These are phyloP conservation scores for Hylomyscus alleni DNA, from an alignment of 2,797 vertebrate species.

Conservation along the genomic window DNA sequence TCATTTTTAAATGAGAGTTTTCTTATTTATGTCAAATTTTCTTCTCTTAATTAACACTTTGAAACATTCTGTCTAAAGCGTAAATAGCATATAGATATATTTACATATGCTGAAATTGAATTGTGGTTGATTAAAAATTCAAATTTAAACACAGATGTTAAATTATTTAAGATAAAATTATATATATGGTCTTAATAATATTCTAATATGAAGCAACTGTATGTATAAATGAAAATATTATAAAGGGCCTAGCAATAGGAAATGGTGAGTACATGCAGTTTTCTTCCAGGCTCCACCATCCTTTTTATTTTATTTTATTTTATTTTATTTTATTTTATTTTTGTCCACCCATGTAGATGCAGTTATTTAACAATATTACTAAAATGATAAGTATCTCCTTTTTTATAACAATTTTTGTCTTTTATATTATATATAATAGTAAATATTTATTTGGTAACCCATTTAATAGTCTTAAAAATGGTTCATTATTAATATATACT, in stretches of 20 bases:
- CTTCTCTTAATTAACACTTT: slow-evolving; percentile 1
- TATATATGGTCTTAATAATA: slow-evolving; percentile 30
- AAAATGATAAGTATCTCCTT: slow-evolving; percentile 56
- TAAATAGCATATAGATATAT: slow-evolving; percentile 22
- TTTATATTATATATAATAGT: slow-evolving; percentile 69
- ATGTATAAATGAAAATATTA: slow-evolving; percentile 7
- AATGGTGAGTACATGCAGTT: slow-evolving; percentile 12
- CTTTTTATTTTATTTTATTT: slow-evolving; percentile 11
- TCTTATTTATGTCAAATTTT: slow-evolving; percentile 57
- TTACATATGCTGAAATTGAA: slow-evolving; percentile 49
- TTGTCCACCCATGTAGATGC: slow-evolving; percentile 21
- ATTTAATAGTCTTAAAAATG: slow-evolving; percentile 58
- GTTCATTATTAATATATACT: slow-evolving; percentile 6
- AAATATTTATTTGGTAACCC: slow-evolving; percentile 76
- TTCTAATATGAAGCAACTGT: slow-evolving; percentile 48
- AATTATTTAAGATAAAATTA: slow-evolving; percentile 53
- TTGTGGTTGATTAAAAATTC: background rate
- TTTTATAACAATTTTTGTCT: slow-evolving; percentile 1
- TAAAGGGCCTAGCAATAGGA: background rate
- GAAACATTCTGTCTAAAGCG: background rate
- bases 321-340: slow-evolving; percentile 37
- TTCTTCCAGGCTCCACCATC: background rate
- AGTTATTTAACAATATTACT: slow-evolving; percentile 61
- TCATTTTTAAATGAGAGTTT: slow-evolving; percentile 58
- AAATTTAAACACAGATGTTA: slow-evolving; percentile 28